Conservation (phyloP, 2,888 invertebrate genomes). For the Drosophila basisetae region DNA sequence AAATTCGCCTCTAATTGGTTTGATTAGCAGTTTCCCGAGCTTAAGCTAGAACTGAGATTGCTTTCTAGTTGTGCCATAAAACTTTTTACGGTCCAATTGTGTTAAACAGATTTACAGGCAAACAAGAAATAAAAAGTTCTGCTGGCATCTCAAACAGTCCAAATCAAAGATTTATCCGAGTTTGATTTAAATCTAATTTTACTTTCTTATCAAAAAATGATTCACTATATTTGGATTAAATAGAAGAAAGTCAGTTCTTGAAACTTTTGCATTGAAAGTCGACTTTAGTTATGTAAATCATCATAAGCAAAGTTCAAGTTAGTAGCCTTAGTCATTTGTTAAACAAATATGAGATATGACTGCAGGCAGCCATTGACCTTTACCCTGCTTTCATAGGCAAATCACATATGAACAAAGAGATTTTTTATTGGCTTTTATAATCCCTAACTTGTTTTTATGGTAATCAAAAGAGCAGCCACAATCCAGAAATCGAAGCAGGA, state of each 20-base stretch:
- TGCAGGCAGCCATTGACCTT: slow-evolving; percentile 16
- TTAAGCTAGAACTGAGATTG: slow-evolving; percentile 10
- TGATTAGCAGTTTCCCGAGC: slow-evolving; percentile 34
- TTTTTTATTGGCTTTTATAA: background rate
- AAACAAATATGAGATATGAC: background rate
- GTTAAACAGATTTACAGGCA: slow-evolving; percentile 17
- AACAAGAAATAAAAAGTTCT: background rate
- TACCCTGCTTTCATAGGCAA: slow-evolving; percentile 15
- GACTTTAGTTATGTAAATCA: slow-evolving; percentile 20
- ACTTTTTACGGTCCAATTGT: slow-evolving; percentile 27
- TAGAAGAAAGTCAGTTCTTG: background rate
- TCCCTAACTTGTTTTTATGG: background rate
- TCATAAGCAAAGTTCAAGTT: slow-evolving; percentile 1
- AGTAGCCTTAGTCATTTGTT: slow-evolving; percentile 18
- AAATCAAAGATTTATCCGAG: background rate
- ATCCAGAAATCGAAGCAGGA: slow-evolving; percentile 33
- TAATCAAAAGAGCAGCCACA: background rate
- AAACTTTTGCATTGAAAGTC: background rate
- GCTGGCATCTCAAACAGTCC: background rate
- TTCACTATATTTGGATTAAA: slow-evolving; percentile 1
- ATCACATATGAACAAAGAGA: background rate
- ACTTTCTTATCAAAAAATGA: background rate
- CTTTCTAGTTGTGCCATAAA: slow-evolving; percentile 19
- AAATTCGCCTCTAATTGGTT: slow-evolving; percentile 45
- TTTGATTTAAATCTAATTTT: background rate